Percentiles rank a stretch among this genome's conserved stretches.
Evolutionary conservation across 2,888 invertebrate genomes (phyloP).

Genomic region (Drosophila mercatorum): DNA sequence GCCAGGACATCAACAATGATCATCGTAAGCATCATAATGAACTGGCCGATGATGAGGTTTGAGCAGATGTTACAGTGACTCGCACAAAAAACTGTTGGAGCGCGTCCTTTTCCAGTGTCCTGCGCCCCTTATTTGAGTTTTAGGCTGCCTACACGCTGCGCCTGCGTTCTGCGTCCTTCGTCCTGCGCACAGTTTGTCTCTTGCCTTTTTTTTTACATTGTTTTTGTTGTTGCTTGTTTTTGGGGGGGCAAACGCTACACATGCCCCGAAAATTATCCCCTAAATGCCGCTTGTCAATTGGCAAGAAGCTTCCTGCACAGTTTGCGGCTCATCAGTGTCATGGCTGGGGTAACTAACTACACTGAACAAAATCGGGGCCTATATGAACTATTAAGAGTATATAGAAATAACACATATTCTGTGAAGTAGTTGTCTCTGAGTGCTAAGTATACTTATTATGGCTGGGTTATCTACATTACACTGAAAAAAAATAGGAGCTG

Average conservation of each 20-base stretch:
- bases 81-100: slow-evolving; percentile 69
- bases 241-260: slow-evolving; percentile 55
- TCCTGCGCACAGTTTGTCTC: slow-evolving; percentile 20
- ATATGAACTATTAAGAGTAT: not conserved
- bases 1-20: slow-evolving; percentile 13
- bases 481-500: not conserved
- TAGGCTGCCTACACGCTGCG: slow-evolving; percentile 57
- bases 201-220: slow-evolving; percentile 25
- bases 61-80: slow-evolving; percentile 51
- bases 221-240: slow-evolving; percentile 10
- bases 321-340: slow-evolving; percentile 80
- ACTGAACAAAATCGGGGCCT: not conserved
- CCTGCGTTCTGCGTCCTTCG: slow-evolving; percentile 12
- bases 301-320: slow-evolving; percentile 72
- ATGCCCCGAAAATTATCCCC: slow-evolving; percentile 78
- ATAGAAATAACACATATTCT: not conserved
- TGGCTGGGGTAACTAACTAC: slow-evolving; percentile 14
- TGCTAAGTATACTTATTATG: not conserved
- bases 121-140: slow-evolving; percentile 25
- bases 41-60: slow-evolving; percentile 9
- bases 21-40: slow-evolving; percentile 10
- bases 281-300: slow-evolving; percentile 76
- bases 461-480: not conserved
- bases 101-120: slow-evolving; percentile 58
- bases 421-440: too few relatives aligned